phyloP scores from a whole-genome alignment of 2,797 vertebrate genomes.

The Corythornis leucogaster region DNA sequence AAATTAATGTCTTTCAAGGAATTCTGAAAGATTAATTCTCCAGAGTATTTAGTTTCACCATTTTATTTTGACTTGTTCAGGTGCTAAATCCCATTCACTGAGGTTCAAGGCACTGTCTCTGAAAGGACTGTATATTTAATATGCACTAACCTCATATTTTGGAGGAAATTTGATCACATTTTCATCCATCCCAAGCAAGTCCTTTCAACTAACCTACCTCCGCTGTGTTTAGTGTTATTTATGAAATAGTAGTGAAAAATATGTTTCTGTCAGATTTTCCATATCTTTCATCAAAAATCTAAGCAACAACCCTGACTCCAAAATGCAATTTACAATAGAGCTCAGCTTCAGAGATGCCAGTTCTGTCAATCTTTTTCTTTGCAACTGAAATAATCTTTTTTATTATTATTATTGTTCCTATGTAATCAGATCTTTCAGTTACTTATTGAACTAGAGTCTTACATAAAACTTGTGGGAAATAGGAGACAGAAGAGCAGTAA shows the following conservation, averaged over 20 bases:
- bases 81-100: not conserved
- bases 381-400: not conserved
- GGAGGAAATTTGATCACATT: not conserved
- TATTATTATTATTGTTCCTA: not conserved
- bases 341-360: not conserved
- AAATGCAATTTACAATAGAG: not conserved
- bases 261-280: not conserved
- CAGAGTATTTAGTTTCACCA: not conserved
- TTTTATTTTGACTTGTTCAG: constrained; percentile 9
- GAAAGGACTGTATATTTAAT: not conserved
- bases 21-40: not conserved
- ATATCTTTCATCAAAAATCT: not conserved
- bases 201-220: not conserved
- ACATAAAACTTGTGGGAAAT: not conserved
- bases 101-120: not conserved
- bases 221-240: not conserved
- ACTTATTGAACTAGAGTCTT: not conserved
- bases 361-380: not conserved
- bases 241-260: not conserved
- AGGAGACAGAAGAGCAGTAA: not conserved
- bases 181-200: not conserved
- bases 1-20: not conserved
- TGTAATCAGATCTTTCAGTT: not conserved
- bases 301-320: not conserved
- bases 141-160: not conserved